phyloP scores from a whole-genome alignment of 2,113 vertebrate species.

The Amblyopsis rosae region DNA sequence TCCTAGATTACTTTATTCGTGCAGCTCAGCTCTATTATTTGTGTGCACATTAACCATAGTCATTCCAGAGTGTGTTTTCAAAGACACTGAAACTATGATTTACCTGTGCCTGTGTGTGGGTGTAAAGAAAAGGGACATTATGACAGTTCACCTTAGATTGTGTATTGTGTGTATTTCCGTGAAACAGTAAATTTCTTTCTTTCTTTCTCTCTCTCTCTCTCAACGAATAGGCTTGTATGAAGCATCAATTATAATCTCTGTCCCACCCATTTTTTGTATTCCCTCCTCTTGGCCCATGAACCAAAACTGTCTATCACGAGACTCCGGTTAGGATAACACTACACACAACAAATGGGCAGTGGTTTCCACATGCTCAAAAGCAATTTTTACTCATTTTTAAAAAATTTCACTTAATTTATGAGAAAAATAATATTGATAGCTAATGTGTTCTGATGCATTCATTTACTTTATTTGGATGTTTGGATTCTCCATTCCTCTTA shows the following conservation, averaged over 20 bases:
- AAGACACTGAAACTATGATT: no score
- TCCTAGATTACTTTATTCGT: no score
- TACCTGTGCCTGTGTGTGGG: no score
- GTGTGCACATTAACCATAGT: no score
- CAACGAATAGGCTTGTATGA: background rate
- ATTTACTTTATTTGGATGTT: background rate
- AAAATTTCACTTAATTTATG: no score
- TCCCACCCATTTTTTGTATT: background rate
- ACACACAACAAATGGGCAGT: conserved; percentile 19
- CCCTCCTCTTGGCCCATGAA: conserved; percentile 26
- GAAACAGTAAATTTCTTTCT: background rate
- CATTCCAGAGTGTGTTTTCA: no score
- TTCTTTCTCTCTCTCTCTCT: background rate
- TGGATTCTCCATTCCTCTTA: background rate
- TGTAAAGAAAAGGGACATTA: no score
- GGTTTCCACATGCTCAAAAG: conserved; percentile 14
- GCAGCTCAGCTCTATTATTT: no score
- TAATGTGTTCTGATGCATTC: no score
- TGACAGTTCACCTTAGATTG: conserved; percentile 38
- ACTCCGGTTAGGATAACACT: conserved; percentile 65
- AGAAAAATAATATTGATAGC: background rate
- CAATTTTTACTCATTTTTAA: background rate
- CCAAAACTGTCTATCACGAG: conserved; percentile 61
- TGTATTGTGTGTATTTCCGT: background rate
- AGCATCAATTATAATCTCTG: background rate